Evolutionary conservation across 2,797 vertebrate genomes (phyloP).

Genomic region (Sciurus vulgaris): DNA sequence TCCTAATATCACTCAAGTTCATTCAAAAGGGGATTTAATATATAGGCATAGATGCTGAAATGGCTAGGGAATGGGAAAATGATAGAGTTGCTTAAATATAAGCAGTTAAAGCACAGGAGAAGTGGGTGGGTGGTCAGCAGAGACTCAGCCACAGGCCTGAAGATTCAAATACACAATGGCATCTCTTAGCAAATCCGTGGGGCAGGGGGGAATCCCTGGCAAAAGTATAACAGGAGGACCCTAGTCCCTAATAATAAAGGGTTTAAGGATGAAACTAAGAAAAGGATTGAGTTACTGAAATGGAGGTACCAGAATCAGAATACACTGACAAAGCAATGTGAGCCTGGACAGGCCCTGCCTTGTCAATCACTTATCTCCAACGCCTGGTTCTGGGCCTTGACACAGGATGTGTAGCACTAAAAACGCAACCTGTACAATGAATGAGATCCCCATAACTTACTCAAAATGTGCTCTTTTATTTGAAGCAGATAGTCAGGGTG

Average conservation of each 20-base stretch:
- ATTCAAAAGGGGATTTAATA: neutral
- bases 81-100: neutral
- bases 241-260: neutral
- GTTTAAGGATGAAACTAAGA: constrained; percentile 9
- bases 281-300: neutral
- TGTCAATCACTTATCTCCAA: neutral
- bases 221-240: neutral
- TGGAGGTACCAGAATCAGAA: neutral
- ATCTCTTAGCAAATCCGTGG: neutral
- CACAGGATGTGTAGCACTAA: neutral
- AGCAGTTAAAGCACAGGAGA: neutral
- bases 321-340: neutral
- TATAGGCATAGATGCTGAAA: neutral
- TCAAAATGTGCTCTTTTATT: neutral
- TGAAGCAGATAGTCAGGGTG: neutral
- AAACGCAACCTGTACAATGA: neutral
- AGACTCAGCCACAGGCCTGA: neutral
- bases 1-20: neutral
- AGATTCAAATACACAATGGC: neutral
- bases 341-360: neutral
- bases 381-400: neutral
- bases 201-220: too few species aligned
- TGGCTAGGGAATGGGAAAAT: neutral
- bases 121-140: neutral
- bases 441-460: neutral